phyloP scores from a whole-genome alignment of 2,888 invertebrate genomes.

The Papilio demoleus region DNA sequence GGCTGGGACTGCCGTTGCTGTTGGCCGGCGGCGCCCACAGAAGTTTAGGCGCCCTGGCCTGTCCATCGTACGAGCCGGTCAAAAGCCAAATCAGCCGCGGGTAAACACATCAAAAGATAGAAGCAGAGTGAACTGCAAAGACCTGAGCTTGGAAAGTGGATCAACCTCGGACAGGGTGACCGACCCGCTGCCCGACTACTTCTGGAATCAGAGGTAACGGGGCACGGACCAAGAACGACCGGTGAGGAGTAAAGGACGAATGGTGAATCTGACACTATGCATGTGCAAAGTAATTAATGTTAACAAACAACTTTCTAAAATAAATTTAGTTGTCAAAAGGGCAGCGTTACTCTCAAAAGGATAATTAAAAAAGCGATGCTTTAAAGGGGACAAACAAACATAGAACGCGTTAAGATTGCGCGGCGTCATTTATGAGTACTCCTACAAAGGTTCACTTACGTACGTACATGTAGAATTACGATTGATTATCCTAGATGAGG shows the following conservation, averaged over 20 bases:
- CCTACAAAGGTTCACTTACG: slow-evolving; percentile 29
- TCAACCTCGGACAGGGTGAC: too few species aligned
- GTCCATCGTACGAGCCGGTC: too few species aligned
- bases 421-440: slow-evolving; percentile 33
- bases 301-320: slow-evolving; percentile 15
- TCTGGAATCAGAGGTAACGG: too few species aligned
- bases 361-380: slow-evolving; percentile 8
- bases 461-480: slow-evolving; percentile 9
- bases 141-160: too few species aligned
- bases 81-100: too few species aligned
- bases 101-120: too few species aligned
- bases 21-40: too few species aligned
- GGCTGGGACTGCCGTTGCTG: too few species aligned
- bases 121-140: too few species aligned
- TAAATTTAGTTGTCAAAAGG: slow-evolving; percentile 25
- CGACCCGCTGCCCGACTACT: too few species aligned
- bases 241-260: slow-evolving; percentile 9
- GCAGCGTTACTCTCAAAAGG: neutral
- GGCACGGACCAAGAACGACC: too few species aligned
- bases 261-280: slow-evolving; percentile 8
- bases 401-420: slow-evolving; percentile 16
- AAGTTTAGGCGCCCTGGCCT: too few species aligned
- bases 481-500: slow-evolving; percentile 28
- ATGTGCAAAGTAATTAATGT: slow-evolving; percentile 3
- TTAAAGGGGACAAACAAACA: neutral